Conservation (phyloP, 2,113 vertebrate species). For the Eira barbara region DNA sequence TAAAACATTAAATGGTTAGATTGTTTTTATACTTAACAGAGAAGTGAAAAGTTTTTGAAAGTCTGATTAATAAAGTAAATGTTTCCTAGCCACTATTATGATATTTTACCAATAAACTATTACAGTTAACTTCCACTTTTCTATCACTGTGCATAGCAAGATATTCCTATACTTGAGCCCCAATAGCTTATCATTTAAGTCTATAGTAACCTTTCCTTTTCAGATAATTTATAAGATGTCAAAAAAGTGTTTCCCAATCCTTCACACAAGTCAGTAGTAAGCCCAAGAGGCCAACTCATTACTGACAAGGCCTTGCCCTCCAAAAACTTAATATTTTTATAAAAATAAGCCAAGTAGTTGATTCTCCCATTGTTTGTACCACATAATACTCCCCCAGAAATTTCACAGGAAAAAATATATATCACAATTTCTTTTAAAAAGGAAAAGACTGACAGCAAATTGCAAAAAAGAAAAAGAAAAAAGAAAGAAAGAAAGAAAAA, state of each 20-base stretch:
- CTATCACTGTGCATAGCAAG: not conserved
- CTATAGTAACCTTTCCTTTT: not conserved
- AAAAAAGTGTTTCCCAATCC: not conserved
- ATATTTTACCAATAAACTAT: not conserved
- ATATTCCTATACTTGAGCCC: not conserved
- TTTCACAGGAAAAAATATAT: not conserved
- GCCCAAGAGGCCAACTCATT: not conserved
- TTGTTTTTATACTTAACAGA: not conserved
- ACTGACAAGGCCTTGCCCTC: not conserved
- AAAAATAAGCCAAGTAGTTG: conserved; percentile 41
- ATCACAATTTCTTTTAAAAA: not conserved
- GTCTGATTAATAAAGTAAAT: not conserved
- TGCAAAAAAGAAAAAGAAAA: not conserved
- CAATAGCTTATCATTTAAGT: not conserved
- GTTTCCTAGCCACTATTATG: not conserved
- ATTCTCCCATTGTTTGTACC: not conserved
- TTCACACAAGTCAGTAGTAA: not conserved
- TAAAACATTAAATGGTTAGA: not conserved
- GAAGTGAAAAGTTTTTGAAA: not conserved
- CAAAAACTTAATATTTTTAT: conserved; percentile 2
- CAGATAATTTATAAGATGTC: conserved; percentile 17
- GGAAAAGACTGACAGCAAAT: not conserved
- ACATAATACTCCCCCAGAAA: not conserved
- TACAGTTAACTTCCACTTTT: not conserved
- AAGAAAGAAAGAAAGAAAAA: too few relatives aligned